Evolutionary conservation across 2,113 vertebrate genomes (phyloP).

Genomic region (Varanus komodoensis): DNA sequence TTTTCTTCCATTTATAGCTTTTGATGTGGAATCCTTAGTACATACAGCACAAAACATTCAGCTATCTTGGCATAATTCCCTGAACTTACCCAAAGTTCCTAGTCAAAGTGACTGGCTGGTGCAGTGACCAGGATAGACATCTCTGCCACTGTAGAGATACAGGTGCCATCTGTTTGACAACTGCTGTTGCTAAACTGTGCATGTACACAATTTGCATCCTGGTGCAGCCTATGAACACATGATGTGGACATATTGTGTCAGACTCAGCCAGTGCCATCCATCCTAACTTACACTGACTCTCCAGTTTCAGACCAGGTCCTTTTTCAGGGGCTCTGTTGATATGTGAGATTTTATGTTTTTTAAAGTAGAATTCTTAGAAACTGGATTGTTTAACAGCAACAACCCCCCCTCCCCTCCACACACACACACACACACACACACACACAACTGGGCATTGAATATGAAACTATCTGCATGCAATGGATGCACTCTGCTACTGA

Average conservation of each 20-base stretch:
- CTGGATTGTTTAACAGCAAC: too few relatives aligned
- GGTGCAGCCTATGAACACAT: not conserved
- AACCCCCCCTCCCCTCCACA: too few relatives aligned
- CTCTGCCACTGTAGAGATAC: too few relatives aligned
- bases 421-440: too few relatives aligned
- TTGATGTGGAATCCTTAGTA: constrained; percentile 10
- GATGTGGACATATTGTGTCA: not conserved
- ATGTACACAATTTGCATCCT: not conserved
- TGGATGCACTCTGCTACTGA: not conserved
- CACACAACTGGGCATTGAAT: too few relatives aligned
- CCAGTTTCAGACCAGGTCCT: not conserved
- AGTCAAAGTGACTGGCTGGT: not conserved
- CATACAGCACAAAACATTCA: not conserved
- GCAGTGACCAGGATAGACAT: not conserved
- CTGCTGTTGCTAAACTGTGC: not conserved
- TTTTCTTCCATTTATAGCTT: not conserved
- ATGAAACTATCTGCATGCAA: too few relatives aligned
- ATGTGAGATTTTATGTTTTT: too few relatives aligned
- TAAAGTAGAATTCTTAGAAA: too few relatives aligned
- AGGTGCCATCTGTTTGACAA: not conserved
- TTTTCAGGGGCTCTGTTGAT: not conserved
- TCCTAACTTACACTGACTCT: not conserved
- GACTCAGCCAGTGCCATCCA: not conserved
- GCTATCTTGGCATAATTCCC: not conserved
- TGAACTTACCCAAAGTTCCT: not conserved